Conservation (phyloP, 2,113 vertebrate species). For the Leptosomus discolor region DNA sequence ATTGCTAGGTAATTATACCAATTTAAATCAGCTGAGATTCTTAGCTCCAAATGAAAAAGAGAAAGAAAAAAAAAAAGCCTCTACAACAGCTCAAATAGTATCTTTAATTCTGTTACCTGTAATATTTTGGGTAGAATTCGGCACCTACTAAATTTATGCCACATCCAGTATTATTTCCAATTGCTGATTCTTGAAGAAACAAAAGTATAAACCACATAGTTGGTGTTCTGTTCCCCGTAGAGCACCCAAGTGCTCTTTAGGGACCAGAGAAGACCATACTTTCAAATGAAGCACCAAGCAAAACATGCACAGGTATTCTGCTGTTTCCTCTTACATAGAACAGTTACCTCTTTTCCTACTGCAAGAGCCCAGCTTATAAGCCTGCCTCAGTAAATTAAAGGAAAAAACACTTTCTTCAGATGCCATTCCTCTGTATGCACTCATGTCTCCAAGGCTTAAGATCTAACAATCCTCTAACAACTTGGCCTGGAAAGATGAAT, state of each 20-base stretch:
- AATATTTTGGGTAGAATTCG: background rate
- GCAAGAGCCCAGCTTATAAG: background rate
- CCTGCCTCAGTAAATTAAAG: slow-evolving; percentile 57
- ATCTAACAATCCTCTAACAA: slow-evolving; percentile 69
- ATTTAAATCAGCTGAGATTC: background rate
- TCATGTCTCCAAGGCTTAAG: slow-evolving; percentile 71
- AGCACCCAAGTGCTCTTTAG: background rate
- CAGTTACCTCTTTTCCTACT: background rate
- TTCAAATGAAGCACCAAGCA: background rate
- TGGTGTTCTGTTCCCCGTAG: background rate
- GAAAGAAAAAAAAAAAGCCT: background rate
- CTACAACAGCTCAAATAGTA: background rate
- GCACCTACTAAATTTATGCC: background rate
- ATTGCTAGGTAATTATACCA: background rate
- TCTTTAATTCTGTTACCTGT: background rate
- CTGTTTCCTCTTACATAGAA: background rate
- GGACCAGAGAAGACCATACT: background rate
- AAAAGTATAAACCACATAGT: background rate
- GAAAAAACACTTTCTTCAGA: slow-evolving; percentile 57
- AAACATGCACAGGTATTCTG: background rate
- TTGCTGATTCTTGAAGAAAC: background rate
- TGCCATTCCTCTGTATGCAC: slow-evolving; percentile 64
- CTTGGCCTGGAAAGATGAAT: slow-evolving; percentile 74
- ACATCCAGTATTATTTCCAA: background rate
- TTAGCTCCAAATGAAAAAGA: background rate